Percentiles rank a stretch among this genome's conserved stretches.
Evolutionary conservation across 1,140 invertebrate genomes (phyloP).

Genomic region (Trichonephila clavipes): DNA sequence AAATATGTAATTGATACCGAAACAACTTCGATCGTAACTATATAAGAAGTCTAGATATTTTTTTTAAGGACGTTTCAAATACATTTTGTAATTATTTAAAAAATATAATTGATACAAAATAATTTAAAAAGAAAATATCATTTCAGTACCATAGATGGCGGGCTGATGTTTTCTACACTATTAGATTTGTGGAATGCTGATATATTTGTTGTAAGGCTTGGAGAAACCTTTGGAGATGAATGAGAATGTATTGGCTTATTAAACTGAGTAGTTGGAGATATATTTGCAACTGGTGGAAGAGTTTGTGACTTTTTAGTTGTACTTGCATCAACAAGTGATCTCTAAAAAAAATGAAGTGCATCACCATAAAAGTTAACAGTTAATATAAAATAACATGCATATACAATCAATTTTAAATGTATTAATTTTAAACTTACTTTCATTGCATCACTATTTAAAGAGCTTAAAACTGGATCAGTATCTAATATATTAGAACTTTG

Average conservation of each 20-base stretch:
- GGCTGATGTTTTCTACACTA: conserved; percentile 65
- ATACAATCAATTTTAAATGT: too few species aligned
- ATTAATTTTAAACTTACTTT: background rate
- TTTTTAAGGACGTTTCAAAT: too few species aligned
- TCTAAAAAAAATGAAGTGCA: background rate
- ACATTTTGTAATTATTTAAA: too few species aligned
- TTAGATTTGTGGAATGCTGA: conserved; percentile 66
- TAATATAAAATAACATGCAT: too few species aligned
- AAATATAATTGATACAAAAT: too few species aligned
- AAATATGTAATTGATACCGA: too few species aligned
- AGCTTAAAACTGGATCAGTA: conserved; percentile 7
- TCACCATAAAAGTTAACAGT: too few species aligned
- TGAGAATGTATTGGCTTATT: conserved; percentile 16
- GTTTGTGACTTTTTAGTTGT: background rate
- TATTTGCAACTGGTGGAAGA: background rate
- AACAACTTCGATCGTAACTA: too few species aligned
- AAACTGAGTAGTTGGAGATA: conserved; percentile 49
- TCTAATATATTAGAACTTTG: background rate
- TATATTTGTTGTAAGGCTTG: background rate
- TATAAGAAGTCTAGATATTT: too few species aligned
- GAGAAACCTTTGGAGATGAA: conserved; percentile 2
- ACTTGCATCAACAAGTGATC: conserved; percentile 20
- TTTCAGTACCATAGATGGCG: background rate
- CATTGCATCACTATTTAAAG: background rate
- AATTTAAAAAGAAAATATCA: background rate